Conservation (phyloP, 1,140 invertebrate genomes). For the Holcopasites calliopsidis region DNA sequence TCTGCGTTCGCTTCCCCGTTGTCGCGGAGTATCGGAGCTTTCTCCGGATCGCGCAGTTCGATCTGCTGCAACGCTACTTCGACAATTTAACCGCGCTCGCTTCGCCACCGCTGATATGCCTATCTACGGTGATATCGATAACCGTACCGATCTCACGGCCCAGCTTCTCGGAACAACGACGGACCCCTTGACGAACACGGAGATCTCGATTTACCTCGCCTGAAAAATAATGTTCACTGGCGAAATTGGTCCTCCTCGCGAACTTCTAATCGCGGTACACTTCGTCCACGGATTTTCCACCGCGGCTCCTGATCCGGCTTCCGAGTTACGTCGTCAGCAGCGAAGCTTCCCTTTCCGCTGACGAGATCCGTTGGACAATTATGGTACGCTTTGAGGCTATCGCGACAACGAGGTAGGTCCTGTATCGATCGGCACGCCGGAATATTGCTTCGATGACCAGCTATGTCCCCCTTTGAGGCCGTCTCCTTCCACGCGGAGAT, state of each 20-base stretch:
- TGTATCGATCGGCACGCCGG: conserved; percentile 61
- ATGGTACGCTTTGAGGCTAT: conserved; percentile 57
- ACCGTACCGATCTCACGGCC: conserved; percentile 39
- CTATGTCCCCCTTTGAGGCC: conserved; percentile 61
- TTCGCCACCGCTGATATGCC: conserved; percentile 43
- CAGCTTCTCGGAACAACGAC: conserved; percentile 34
- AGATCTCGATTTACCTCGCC: conserved; percentile 29
- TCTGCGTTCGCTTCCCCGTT: too few species aligned
- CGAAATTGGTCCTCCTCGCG: conserved; percentile 2
- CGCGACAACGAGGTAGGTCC: conserved; percentile 50
- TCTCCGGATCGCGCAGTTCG: neutral
- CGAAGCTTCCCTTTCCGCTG: neutral
- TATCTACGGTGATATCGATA: conserved; percentile 52
- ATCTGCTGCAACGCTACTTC: conserved; percentile 21
- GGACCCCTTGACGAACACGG: neutral
- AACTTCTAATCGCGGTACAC: neutral
- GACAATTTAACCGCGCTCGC: conserved; percentile 47
- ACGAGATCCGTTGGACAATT: conserved; percentile 60
- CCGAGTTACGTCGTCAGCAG: conserved; percentile 22
- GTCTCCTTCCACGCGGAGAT: conserved; percentile 43
- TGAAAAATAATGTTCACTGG: conserved; percentile 11
- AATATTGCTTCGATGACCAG: conserved; percentile 65
- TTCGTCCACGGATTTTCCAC: neutral
- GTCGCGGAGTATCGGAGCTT: conserved; percentile 32
- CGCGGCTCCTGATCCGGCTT: conserved; percentile 10